These are phyloP conservation scores for Macropus fuliginosus DNA, from an alignment of 2,797 vertebrate species.

Conservation along the genomic window DNA sequence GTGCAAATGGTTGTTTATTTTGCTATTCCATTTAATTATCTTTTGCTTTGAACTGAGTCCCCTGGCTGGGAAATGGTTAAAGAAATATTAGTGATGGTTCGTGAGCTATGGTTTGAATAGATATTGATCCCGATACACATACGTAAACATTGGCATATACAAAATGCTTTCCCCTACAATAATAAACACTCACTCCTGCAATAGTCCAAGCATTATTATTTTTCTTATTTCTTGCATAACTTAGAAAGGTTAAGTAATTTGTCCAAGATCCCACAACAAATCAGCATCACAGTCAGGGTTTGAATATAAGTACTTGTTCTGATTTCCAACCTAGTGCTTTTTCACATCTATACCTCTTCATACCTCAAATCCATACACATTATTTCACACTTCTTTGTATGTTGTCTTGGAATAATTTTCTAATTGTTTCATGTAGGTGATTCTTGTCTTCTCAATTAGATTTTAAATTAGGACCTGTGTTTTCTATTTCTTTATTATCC, in stretches of 20 bases:
- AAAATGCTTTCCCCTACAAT: background rate
- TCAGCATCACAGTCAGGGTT: background rate
- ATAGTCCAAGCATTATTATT: background rate
- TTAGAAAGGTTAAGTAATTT: background rate
- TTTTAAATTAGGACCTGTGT: background rate
- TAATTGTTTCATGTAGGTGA: constrained; percentile 31
- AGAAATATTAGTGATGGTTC: background rate
- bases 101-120: background rate
- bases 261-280: background rate
- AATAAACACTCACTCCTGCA: background rate
- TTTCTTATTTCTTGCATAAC: background rate
- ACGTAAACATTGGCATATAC: background rate
- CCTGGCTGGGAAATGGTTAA: background rate
- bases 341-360: background rate
- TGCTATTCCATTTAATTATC: background rate
- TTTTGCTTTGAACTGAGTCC: background rate
- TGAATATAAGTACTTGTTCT: background rate
- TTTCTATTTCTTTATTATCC: constrained; percentile 30
- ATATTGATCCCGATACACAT: background rate
- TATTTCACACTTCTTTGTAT: background rate
- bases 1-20: background rate
- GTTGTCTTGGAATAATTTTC: background rate
- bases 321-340: background rate
- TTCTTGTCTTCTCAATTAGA: constrained; percentile 34
- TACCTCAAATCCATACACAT: background rate